A percentile compares a stretch with the other conserved stretches of the same genome.
Conservation (phyloP, 2,113 vertebrate genomes). For the Addax nasomaculatus region DNA sequence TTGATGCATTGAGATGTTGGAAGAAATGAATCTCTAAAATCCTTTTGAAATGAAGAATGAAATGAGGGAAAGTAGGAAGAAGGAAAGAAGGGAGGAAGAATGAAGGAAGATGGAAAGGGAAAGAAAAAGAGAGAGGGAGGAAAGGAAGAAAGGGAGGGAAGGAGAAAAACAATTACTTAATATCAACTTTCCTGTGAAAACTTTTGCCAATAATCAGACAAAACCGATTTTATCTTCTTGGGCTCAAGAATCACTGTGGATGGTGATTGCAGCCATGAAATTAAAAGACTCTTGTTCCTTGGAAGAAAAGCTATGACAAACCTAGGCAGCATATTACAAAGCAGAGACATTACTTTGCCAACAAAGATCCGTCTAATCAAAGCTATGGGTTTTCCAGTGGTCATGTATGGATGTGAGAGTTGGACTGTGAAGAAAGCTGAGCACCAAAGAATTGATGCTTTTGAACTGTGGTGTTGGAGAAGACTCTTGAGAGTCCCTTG, state of each 20-base stretch:
- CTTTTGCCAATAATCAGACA: not conserved
- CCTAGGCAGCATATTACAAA: not conserved
- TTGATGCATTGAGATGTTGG: not conserved
- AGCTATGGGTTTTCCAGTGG: not conserved
- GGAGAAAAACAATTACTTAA: not conserved
- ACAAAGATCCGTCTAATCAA: not conserved
- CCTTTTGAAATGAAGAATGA: not conserved
- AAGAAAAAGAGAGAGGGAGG: not conserved
- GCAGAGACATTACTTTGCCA: not conserved
- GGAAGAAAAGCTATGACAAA: not conserved
- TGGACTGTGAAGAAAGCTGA: not conserved
- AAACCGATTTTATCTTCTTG: not conserved
- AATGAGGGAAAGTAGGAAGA: not conserved
- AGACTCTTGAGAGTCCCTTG: not conserved
- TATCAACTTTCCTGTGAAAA: not conserved
- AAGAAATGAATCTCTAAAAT: not conserved
- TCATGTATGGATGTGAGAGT: not conserved
- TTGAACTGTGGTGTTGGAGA: not conserved
- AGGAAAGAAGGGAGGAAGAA: not conserved
- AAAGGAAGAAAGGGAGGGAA: not conserved
- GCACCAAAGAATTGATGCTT: not conserved
- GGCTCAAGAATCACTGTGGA: not conserved
- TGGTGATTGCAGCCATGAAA: not conserved
- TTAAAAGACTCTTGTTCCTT: not conserved
- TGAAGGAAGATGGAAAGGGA: not conserved